Conservation (phyloP, 2,888 invertebrate genomes). For the Phlogophora meticulosa region DNA sequence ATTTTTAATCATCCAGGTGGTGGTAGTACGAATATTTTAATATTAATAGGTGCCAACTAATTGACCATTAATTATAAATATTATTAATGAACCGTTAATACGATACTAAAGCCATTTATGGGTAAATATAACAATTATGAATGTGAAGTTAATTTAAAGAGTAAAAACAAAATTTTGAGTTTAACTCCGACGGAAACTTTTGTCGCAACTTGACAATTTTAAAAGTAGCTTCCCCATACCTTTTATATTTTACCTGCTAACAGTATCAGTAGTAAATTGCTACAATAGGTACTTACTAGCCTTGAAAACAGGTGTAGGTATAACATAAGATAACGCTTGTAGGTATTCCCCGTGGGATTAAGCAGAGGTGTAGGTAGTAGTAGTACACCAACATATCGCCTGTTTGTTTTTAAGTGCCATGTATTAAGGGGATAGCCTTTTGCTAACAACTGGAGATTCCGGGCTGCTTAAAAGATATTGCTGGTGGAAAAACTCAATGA, state of each 20-base stretch:
- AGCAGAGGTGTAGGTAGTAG: too few species aligned
- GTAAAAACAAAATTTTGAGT: neutral
- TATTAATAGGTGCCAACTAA: neutral
- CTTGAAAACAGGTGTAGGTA: too few species aligned
- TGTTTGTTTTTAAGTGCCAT: too few species aligned
- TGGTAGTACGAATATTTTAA: neutral
- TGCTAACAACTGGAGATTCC: too few species aligned
- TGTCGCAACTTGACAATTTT: neutral
- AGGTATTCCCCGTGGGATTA: too few species aligned
- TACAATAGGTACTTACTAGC: too few species aligned
- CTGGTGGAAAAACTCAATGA: too few species aligned
- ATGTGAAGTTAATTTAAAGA: neutral
- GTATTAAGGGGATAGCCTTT: too few species aligned
- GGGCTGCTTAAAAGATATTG: too few species aligned
- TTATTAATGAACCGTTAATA: neutral
- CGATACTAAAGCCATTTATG: neutral
- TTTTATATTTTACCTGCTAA: too few species aligned
- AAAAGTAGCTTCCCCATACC: neutral
- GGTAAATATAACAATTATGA: neutral
- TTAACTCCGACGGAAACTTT: conserved; percentile 29
- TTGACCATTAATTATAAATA: neutral
- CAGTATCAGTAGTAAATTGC: neutral
- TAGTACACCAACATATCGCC: too few species aligned
- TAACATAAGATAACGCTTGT: too few species aligned
- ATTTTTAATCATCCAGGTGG: neutral